A percentile compares a stretch with the other conserved stretches of the same genome.
These are phyloP conservation scores for Spodoptera litura DNA, from an alignment of 1,140 invertebrate species.

Conservation along the genomic window DNA sequence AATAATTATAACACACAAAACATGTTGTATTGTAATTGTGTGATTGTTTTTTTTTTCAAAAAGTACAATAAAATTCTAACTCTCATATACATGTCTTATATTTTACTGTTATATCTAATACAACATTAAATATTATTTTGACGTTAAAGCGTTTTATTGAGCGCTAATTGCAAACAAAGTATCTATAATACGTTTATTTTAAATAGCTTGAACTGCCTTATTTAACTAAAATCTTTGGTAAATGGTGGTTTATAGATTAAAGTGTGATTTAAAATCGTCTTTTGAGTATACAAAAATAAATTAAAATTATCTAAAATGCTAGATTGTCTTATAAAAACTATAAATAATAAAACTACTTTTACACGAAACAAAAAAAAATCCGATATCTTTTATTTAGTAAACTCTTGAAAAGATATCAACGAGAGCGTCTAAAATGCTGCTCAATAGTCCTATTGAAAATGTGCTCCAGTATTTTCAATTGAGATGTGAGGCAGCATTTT, in stretches of 20 bases:
- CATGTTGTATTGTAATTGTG: not conserved
- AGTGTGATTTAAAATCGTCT: not conserved
- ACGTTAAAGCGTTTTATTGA: conserved; percentile 44
- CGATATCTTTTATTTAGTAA: too few relatives aligned
- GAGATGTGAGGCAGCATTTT: not conserved
- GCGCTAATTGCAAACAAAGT: conserved; percentile 41
- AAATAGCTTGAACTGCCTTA: not conserved
- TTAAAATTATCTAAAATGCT: too few relatives aligned
- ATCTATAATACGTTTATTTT: conserved; percentile 32
- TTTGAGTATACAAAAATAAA: too few relatives aligned
- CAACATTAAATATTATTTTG: conserved; percentile 33
- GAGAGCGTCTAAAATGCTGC: too few relatives aligned
- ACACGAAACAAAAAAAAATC: too few relatives aligned
- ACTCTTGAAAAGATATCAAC: too few relatives aligned
- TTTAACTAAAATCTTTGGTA: not conserved
- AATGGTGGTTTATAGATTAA: not conserved
- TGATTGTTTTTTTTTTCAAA: not conserved
- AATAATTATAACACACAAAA: too few relatives aligned
- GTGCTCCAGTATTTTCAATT: not conserved
- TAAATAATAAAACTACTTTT: too few relatives aligned
- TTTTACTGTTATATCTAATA: conserved; percentile 15
- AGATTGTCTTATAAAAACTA: too few relatives aligned
- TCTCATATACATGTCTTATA: conserved; percentile 8
- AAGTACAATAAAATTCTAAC: not conserved
- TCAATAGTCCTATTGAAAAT: too few relatives aligned